These are phyloP conservation scores for Embidobia sp. DNA, from an alignment of 2,888 invertebrate genomes.

Conservation along the genomic window DNA sequence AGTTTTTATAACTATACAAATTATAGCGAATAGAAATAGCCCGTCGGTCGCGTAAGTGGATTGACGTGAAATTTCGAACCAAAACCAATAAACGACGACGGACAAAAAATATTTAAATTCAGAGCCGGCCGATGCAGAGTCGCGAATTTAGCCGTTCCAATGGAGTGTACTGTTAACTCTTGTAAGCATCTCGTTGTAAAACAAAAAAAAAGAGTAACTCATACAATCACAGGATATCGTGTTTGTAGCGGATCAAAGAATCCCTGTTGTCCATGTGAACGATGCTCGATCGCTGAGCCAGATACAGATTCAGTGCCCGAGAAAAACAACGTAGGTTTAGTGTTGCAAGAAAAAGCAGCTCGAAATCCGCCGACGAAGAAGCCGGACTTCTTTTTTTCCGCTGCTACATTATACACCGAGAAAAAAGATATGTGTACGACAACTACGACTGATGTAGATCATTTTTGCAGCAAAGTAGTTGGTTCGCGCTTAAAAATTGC, in stretches of 20 bases:
- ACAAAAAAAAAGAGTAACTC: conserved; percentile 47
- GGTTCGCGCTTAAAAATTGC: no score
- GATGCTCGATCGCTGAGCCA: conserved; percentile 59
- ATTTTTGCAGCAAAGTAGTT: no score
- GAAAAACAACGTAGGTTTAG: conserved; percentile 47
- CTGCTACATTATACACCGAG: no score
- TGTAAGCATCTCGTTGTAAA: conserved; percentile 44
- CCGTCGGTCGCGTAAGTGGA: conserved; percentile 1
- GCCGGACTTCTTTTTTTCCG: not conserved
- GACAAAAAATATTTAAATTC: not conserved
- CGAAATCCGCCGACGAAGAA: conserved; percentile 34
- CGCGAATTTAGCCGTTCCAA: conserved; percentile 31
- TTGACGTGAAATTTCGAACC: conserved; percentile 8
- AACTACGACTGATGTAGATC: no score
- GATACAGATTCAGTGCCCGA: conserved; percentile 56
- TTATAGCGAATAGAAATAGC: conserved; percentile 29
- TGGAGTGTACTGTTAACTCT: conserved; percentile 38
- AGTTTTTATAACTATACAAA: conserved; percentile 38
- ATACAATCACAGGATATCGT: conserved; percentile 52
- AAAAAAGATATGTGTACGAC: no score
- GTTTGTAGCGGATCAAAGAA: conserved; percentile 54
- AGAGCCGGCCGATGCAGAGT: no score
- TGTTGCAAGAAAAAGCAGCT: conserved; percentile 31
- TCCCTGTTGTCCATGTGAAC: conserved; percentile 58
- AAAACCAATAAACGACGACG: conserved; percentile 14